Conservation (phyloP, 2,113 vertebrate genomes). For the Felis chaus region DNA sequence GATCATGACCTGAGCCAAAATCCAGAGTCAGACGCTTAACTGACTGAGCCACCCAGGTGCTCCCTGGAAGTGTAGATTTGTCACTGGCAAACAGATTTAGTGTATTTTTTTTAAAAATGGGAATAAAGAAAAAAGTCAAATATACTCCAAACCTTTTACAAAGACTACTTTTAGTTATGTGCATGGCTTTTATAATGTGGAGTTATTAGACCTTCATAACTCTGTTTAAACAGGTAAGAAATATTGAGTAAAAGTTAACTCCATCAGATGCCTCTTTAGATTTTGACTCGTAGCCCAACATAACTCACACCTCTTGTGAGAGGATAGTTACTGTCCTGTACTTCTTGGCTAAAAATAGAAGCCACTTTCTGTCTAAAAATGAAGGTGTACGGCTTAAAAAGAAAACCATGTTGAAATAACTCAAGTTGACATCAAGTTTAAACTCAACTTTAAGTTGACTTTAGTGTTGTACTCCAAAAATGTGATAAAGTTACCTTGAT, state of each 20-base stretch:
- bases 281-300: not conserved
- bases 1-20: too few species aligned
- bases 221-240: not conserved
- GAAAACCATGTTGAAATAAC: not conserved
- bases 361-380: not conserved
- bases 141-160: not conserved
- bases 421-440: not conserved
- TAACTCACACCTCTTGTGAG: not conserved
- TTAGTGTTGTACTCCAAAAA: not conserved
- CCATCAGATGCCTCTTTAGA: not conserved
- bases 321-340: not conserved
- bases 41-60: too few species aligned
- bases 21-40: too few species aligned
- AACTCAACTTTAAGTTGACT: not conserved
- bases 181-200: not conserved
- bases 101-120: not conserved
- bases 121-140: slow-evolving; percentile 9
- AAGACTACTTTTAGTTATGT: not conserved
- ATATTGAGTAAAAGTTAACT: not conserved
- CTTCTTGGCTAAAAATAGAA: not conserved
- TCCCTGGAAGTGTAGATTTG: not conserved
- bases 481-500: not conserved
- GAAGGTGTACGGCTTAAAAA: not conserved
- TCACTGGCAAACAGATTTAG: not conserved
- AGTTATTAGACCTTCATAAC: not conserved